phyloP scores from a whole-genome alignment of 2,113 vertebrate genomes.

The Cricetomys ansorgei region DNA sequence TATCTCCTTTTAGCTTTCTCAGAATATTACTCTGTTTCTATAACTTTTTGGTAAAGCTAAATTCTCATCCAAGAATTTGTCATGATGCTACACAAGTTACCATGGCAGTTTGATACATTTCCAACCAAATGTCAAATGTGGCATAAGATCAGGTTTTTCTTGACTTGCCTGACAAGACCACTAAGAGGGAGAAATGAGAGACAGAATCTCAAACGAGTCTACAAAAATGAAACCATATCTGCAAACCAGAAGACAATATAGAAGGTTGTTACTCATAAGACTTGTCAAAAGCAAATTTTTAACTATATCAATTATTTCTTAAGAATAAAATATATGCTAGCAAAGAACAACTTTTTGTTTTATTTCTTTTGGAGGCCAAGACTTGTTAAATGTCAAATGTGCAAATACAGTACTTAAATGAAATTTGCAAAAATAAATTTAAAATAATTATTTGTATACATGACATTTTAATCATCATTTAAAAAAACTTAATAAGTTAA shows the following conservation, averaged over 20 bases:
- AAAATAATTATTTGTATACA: slow-evolving; percentile 41
- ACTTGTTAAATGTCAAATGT: background rate
- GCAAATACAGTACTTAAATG: background rate
- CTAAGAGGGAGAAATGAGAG: background rate
- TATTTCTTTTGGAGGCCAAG: background rate
- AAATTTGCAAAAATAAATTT: background rate
- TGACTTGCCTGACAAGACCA: background rate
- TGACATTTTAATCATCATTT: slow-evolving; percentile 19
- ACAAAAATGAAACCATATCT: slow-evolving; percentile 5
- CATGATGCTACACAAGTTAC: background rate
- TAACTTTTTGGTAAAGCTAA: background rate
- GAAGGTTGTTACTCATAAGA: background rate
- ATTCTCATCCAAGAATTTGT: background rate
- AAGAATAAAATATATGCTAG: slow-evolving; percentile 9
- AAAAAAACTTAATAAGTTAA: slow-evolving; percentile 33
- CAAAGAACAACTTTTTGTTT: background rate
- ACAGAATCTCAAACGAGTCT: background rate
- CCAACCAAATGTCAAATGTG: background rate
- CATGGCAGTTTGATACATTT: background rate
- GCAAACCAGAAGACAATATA: slow-evolving; percentile 20
- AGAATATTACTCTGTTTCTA: slow-evolving; percentile 10
- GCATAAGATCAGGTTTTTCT: background rate
- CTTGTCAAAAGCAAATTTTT: background rate
- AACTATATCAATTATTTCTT: background rate
- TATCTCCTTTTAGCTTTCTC: background rate